Conservation (phyloP, 2,888 invertebrate species). For the Sturmia bella region DNA sequence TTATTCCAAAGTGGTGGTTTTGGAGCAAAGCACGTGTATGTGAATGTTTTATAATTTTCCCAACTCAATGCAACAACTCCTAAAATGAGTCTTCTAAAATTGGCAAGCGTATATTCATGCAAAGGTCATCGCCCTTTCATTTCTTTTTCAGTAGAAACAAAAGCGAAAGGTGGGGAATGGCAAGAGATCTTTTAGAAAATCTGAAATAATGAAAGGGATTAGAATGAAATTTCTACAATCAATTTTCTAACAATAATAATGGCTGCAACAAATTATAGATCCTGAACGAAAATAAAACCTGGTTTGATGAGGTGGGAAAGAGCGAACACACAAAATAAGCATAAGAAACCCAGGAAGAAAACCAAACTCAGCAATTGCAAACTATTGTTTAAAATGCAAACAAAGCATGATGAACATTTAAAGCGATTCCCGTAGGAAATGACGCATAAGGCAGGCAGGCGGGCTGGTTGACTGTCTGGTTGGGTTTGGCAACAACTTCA, state of each 20-base stretch:
- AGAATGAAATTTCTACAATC: conserved; percentile 62
- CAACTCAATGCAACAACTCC: too few relatives aligned
- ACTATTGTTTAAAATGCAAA: conserved; percentile 36
- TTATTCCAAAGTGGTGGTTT: too few relatives aligned
- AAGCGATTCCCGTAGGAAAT: conserved; percentile 69
- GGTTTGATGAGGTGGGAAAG: not conserved
- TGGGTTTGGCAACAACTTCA: conserved; percentile 53
- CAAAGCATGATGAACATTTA: conserved; percentile 16
- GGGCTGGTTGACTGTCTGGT: not conserved
- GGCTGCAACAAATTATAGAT: conserved; percentile 60
- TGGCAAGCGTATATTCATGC: not conserved
- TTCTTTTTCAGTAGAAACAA: not conserved
- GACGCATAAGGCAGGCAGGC: conserved; percentile 59
- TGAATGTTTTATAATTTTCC: too few relatives aligned
- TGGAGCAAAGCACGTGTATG: too few relatives aligned
- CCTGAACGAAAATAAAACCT: conserved; percentile 17
- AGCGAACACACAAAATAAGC: not conserved
- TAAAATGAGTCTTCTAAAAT: not conserved
- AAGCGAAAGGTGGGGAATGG: conserved; percentile 25
- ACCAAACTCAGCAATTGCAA: conserved; percentile 20
- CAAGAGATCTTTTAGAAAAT: not conserved
- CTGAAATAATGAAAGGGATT: conserved; percentile 48
- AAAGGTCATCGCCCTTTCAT: conserved; percentile 25
- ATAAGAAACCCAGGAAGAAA: conserved; percentile 11
- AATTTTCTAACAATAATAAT: conserved; percentile 58